A percentile compares a stretch with the other conserved stretches of the same genome.
phyloP scores from a whole-genome alignment of 2,113 vertebrate genomes.

The Lepisosteus oculatus region DNA sequence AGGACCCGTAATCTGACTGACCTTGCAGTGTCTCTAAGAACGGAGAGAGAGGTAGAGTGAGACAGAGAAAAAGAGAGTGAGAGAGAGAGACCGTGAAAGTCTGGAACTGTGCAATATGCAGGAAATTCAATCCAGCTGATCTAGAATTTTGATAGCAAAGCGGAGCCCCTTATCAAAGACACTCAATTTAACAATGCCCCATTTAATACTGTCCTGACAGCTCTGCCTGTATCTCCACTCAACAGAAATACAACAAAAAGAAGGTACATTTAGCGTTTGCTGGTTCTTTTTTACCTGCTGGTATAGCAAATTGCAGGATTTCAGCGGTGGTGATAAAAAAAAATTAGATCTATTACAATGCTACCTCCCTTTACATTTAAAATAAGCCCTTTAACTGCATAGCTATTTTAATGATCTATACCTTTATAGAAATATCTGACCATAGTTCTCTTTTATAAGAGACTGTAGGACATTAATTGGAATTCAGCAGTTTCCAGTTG shows the following conservation, averaged over 20 bases:
- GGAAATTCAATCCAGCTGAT: constrained; percentile 90
- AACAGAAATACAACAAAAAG: constrained; percentile 64
- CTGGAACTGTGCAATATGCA: constrained; percentile 75
- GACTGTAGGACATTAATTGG: no score
- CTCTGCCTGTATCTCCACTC: constrained; percentile 64
- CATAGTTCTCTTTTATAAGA: no score
- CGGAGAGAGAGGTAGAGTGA: constrained; percentile 54
- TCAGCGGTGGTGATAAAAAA: not conserved
- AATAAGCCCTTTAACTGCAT: not conserved
- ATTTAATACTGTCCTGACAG: constrained; percentile 78
- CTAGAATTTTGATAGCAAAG: constrained; percentile 75
- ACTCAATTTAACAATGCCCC: constrained; percentile 79
- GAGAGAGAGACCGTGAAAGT: constrained; percentile 57
- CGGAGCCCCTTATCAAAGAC: constrained; percentile 78
- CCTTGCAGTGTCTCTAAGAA: constrained; percentile 73
- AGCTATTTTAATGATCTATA: no score
- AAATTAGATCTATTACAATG: constrained; percentile 3
- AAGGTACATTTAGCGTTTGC: constrained; percentile 38
- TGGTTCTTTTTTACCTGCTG: constrained; percentile 39
- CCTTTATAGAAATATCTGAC: no score
- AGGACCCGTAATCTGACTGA: constrained; percentile 67
- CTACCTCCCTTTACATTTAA: not conserved
- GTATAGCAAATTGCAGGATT: constrained; percentile 3
- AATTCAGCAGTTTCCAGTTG: no score
- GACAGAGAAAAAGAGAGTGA: constrained; percentile 51